These are phyloP conservation scores for Magallana angulata DNA, from an alignment of 1,140 invertebrate species.

Conservation along the genomic window DNA sequence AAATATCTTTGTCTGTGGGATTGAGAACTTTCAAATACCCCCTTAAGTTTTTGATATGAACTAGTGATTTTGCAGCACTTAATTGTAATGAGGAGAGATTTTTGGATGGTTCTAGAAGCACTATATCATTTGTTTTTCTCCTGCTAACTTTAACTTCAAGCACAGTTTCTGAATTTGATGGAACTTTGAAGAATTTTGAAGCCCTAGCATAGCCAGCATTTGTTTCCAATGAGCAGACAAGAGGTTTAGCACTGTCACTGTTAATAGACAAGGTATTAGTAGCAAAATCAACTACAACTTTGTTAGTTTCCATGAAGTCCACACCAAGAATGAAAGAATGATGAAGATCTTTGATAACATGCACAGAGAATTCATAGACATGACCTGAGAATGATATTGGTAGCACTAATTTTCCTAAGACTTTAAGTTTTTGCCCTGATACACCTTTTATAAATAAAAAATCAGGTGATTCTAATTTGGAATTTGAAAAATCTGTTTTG, in stretches of 20 bases:
- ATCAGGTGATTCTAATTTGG: neutral
- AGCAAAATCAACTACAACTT: slow-evolving; percentile 42
- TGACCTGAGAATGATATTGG: slow-evolving; percentile 27
- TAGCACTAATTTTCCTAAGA: slow-evolving; percentile 47
- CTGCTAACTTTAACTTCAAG: slow-evolving; percentile 37
- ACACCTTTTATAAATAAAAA: slow-evolving; percentile 47
- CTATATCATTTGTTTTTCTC: slow-evolving; percentile 37
- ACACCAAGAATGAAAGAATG: slow-evolving; percentile 58
- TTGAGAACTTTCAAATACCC: slow-evolving; percentile 47
- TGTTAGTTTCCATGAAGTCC: slow-evolving; percentile 54
- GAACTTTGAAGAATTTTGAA: slow-evolving; percentile 24
- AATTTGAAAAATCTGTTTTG: slow-evolving; percentile 31
- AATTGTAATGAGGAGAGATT: slow-evolving; percentile 29
- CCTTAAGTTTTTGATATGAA: slow-evolving; percentile 35
- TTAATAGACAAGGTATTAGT: slow-evolving; percentile 41
- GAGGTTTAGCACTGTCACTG: neutral
- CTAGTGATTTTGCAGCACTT: slow-evolving; percentile 46
- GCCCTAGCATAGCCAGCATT: slow-evolving; percentile 52
- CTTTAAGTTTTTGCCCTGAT: slow-evolving; percentile 36
- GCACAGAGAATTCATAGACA: slow-evolving; percentile 12
- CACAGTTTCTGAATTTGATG: slow-evolving; percentile 44
- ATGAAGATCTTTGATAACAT: slow-evolving; percentile 56
- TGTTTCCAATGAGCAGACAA: slow-evolving; percentile 24
- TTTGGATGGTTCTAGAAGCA: slow-evolving; percentile 52
- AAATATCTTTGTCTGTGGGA: slow-evolving; percentile 47